Percentiles rank a stretch among this genome's conserved stretches.
These are phyloP conservation scores for Pecten maximus DNA, from an alignment of 2,888 invertebrate genomes.

Conservation along the genomic window DNA sequence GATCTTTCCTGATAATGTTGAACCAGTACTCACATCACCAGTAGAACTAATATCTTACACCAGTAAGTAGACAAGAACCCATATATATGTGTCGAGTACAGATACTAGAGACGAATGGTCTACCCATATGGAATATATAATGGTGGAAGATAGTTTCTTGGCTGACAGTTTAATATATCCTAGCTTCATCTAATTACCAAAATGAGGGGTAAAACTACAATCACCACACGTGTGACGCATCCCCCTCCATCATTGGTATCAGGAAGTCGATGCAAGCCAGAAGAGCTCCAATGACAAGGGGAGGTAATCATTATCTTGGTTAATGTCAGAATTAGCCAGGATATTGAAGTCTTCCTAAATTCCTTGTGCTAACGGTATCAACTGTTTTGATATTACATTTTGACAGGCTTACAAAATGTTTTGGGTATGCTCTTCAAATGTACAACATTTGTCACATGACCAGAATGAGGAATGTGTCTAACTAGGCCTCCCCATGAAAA, in stretches of 20 bases:
- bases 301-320: slow-evolving; percentile 8
- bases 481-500: background rate
- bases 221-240: slow-evolving; percentile 35
- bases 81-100: background rate
- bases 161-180: slow-evolving; percentile 22
- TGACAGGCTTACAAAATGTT: background rate
- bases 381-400: background rate
- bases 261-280: slow-evolving; percentile 22
- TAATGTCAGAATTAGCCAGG: slow-evolving; percentile 22
- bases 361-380: background rate
- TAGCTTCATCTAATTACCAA: slow-evolving; percentile 12
- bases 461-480: background rate
- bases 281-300: slow-evolving; percentile 36
- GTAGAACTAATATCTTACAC: background rate
- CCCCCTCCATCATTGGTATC: background rate
- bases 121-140: slow-evolving; percentile 35
- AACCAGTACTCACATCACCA: background rate
- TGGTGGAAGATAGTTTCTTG: background rate
- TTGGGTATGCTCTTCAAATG: background rate
- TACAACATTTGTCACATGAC: background rate
- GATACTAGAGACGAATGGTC: background rate
- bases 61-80: background rate
- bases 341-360: background rate
- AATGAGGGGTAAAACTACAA: background rate
- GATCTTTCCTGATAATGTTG: background rate